Conservation (phyloP, 2,113 vertebrate species). For the Alaudala cheleensis region DNA sequence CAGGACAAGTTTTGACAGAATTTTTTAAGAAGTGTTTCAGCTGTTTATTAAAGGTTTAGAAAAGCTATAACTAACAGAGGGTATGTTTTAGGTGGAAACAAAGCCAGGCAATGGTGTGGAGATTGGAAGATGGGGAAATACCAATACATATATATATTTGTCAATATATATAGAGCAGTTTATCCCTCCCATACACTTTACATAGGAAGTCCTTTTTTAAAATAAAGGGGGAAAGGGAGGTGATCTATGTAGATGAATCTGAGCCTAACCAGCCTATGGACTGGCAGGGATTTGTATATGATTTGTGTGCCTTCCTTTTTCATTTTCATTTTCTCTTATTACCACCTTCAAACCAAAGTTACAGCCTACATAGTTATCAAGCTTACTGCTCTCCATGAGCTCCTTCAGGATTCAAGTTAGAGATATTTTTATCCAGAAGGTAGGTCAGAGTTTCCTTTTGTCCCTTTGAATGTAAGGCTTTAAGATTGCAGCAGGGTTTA, state of each 20-base stretch:
- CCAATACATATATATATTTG: not conserved
- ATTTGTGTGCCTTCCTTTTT: not conserved
- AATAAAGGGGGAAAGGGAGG: not conserved
- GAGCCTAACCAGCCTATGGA: not conserved
- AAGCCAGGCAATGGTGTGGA: not conserved
- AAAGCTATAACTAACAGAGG: not conserved
- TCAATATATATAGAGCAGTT: not conserved
- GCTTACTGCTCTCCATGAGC: not conserved
- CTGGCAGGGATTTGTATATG: not conserved
- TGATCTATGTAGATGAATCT: not conserved
- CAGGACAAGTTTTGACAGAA: not conserved
- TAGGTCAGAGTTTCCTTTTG: not conserved
- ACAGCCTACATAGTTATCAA: not conserved
- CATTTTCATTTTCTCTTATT: not conserved
- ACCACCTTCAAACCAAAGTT: not conserved
- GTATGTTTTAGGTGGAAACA: not conserved
- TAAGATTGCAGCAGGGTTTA: not conserved
- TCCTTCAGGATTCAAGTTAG: not conserved
- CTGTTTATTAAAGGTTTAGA: conserved; percentile 14
- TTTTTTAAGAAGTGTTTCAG: conserved; percentile 11
- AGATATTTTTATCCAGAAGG: not conserved
- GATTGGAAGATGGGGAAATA: not conserved
- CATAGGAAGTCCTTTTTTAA: not conserved
- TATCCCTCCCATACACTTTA: not conserved
- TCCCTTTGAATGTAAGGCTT: not conserved